Evolutionary conservation across 2,113 vertebrate species (phyloP).

Genomic region (Parus major): DNA sequence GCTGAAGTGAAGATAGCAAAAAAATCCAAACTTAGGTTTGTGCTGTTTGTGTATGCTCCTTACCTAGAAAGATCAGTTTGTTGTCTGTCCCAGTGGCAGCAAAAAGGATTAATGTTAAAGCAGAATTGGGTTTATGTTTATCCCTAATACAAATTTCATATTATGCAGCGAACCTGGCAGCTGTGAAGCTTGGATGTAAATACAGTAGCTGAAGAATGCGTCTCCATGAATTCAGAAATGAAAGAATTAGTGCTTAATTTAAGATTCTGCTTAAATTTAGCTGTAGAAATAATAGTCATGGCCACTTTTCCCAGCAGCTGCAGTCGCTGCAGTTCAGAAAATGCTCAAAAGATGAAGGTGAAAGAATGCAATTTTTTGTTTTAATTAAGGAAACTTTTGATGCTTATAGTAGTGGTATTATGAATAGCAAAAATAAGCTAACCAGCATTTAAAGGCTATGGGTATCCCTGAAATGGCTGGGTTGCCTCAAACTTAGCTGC

Average conservation of each 20-base stretch:
- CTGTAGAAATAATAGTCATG: background rate
- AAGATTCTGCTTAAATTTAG: background rate
- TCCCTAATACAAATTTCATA: constrained; percentile 32
- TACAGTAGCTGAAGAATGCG: background rate
- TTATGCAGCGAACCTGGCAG: constrained; percentile 7
- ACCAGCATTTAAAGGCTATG: background rate
- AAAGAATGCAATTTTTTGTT: background rate
- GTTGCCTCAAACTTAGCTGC: constrained; percentile 18
- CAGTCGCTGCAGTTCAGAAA: background rate
- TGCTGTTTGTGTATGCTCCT: background rate
- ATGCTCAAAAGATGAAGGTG: background rate
- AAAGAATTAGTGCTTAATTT: constrained; percentile 11
- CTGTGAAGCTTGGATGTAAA: constrained; percentile 19
- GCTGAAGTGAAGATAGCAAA: background rate
- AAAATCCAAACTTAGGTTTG: background rate
- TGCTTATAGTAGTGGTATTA: background rate
- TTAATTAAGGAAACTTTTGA: background rate
- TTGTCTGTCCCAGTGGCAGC: background rate
- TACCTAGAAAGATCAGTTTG: background rate
- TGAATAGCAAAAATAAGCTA: background rate
- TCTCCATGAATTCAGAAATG: constrained; percentile 1
- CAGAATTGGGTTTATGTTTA: constrained; percentile 32
- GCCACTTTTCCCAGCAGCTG: background rate
- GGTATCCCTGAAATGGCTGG: background rate
- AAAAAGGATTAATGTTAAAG: constrained; percentile 30